A percentile compares a stretch with the other conserved stretches of the same genome.
Conservation (phyloP, 30 jellyfish, hydroid and myxozoan genomes). For the Aurelia sp. region DNA sequence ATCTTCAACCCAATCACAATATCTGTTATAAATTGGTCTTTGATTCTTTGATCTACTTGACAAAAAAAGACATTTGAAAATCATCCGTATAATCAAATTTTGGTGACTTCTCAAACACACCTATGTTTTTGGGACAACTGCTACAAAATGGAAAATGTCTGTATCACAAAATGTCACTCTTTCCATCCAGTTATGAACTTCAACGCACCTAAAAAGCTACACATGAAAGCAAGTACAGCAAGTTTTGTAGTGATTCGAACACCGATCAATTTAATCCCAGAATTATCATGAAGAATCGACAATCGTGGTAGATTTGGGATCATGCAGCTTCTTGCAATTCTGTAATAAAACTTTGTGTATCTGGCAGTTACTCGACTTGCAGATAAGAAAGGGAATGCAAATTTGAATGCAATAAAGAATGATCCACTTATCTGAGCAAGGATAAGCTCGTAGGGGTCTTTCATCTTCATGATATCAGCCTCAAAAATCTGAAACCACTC, state of each 20-base stretch:
- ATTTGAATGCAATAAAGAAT: slow-evolving; percentile 5
- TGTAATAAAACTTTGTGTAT: background rate
- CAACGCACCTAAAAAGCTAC: slow-evolving; percentile 14
- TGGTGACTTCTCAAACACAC: no score
- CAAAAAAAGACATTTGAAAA: no score
- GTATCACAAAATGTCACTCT: background rate
- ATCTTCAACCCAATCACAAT: no score
- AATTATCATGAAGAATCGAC: background rate
- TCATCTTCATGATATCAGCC: background rate
- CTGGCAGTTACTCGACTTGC: slow-evolving; percentile 13
- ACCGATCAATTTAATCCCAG: slow-evolving; percentile 5
- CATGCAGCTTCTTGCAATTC: slow-evolving; percentile 10
- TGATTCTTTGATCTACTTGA: no score
- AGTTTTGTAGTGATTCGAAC: slow-evolving; percentile 8
- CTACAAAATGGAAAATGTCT: no score
- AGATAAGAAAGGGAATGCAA: slow-evolving; percentile 14
- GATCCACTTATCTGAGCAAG: slow-evolving; percentile 14
- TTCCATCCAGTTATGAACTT: slow-evolving; percentile 6
- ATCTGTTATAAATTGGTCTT: no score
- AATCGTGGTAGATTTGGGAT: slow-evolving; percentile 1
- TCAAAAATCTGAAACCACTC: slow-evolving; percentile 14
- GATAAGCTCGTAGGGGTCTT: background rate
- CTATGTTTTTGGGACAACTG: no score
- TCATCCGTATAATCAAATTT: no score
- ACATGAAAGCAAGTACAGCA: slow-evolving; percentile 2